These are phyloP conservation scores for Anhinga anhinga DNA, from an alignment of 2,113 vertebrate species.

Conservation along the genomic window DNA sequence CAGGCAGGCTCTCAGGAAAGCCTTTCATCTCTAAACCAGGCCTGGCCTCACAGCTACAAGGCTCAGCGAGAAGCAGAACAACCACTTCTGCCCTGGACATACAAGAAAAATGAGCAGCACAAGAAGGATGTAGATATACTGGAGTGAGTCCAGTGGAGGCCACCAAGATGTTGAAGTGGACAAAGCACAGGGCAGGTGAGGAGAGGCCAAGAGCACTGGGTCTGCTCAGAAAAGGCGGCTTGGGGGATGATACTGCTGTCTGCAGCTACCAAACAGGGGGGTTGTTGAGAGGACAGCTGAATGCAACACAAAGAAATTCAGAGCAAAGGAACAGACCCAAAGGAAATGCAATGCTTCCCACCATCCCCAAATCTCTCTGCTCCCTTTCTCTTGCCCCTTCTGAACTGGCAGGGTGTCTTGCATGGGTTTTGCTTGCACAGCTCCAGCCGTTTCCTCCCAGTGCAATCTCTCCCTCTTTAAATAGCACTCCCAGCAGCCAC, in stretches of 20 bases:
- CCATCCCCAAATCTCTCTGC: neutral
- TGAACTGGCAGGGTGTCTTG: neutral
- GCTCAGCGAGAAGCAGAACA: neutral
- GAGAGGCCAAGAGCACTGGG: neutral
- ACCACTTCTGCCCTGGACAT: neutral
- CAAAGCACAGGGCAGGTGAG: neutral
- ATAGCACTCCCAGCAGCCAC: neutral
- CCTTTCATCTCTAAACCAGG: neutral
- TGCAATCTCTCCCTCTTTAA: neutral
- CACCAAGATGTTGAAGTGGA: neutral
- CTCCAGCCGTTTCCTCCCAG: neutral
- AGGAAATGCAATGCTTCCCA: neutral
- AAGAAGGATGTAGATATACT: neutral
- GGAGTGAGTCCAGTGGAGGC: neutral
- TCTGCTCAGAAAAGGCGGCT: neutral
- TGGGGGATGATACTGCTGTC: neutral
- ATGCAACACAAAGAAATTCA: neutral
- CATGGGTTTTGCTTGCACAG: neutral
- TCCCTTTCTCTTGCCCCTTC: neutral
- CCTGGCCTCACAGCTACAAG: neutral
- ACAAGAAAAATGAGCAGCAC: neutral
- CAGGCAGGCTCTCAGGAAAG: neutral
- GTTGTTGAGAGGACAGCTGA: too few species aligned
- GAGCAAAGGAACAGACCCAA: neutral
- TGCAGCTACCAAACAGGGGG: neutral